Evolutionary conservation across 2,113 vertebrate species (phyloP).

Genomic region (Uropsilus gracilis): DNA sequence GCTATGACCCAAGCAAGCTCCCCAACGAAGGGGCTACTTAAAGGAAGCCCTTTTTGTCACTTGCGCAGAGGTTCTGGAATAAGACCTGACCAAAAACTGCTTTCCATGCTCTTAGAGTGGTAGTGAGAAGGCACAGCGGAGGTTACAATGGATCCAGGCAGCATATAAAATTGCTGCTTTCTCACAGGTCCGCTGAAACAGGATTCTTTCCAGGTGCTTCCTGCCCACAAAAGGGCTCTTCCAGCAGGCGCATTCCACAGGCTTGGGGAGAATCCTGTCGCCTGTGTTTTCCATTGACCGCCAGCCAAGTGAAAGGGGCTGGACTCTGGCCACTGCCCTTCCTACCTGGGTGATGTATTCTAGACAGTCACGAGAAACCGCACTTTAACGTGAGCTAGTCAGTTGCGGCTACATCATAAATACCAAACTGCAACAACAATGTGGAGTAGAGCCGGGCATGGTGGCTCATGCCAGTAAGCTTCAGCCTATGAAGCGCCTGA

Average conservation of each 20-base stretch:
- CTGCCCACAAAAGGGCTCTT: constrained; percentile 28
- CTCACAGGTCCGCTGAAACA: constrained; percentile 43
- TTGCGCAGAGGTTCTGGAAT: too few species aligned
- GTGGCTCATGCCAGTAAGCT: too few species aligned
- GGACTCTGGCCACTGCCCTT: constrained; percentile 31
- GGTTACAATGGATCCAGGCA: neutral
- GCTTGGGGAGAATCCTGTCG: neutral
- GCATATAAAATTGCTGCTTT: neutral
- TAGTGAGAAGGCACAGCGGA: neutral
- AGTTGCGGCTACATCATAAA: constrained; percentile 42
- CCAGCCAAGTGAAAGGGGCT: neutral
- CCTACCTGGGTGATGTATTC: constrained; percentile 29
- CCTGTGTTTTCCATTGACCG: neutral
- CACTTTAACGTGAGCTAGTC: constrained; percentile 45
- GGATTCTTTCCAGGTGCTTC: neutral
- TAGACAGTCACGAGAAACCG: constrained; percentile 39
- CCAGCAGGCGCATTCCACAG: neutral
- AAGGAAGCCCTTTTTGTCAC: neutral
- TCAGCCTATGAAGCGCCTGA: too few species aligned
- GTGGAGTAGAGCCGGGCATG: too few species aligned
- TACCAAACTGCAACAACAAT: neutral
- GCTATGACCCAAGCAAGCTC: rapidly evolving
- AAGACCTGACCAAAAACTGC: neutral
- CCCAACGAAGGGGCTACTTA: neutral
- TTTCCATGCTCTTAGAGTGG: neutral